Evolutionary conservation across 2,797 vertebrate species (phyloP).

Genomic region (Pseudotriccus pelzelni): DNA sequence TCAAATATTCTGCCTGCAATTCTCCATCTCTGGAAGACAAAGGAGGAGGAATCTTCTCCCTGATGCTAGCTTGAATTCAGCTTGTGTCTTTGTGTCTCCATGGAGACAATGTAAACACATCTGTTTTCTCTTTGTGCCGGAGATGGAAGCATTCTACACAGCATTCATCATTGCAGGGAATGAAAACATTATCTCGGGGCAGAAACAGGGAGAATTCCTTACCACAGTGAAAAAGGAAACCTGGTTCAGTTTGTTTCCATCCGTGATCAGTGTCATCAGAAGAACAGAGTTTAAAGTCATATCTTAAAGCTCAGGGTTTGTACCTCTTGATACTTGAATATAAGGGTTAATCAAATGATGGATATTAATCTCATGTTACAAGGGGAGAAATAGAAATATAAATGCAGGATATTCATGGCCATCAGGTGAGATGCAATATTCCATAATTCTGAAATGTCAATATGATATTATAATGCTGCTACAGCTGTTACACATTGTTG

Average conservation of each 20-base stretch:
- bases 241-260: not conserved
- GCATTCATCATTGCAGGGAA: conserved; percentile 23
- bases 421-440: not conserved
- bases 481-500: not conserved
- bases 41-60: conserved; percentile 7
- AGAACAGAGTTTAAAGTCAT: not conserved
- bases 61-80: conserved; percentile 13
- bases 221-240: not conserved
- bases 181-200: conserved; percentile 12
- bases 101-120: conserved; percentile 74
- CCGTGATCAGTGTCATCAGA: not conserved
- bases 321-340: not conserved
- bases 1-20: conserved; percentile 13
- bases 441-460: not conserved
- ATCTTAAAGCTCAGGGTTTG: not conserved
- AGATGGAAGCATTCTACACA: conserved; percentile 55
- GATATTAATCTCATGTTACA: not conserved
- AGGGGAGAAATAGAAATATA: not conserved
- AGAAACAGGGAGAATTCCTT: conserved; percentile 1
- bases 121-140: conserved; percentile 71
- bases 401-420: not conserved
- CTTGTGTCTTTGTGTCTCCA: conserved; percentile 67
- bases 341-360: not conserved
- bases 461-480: not conserved
- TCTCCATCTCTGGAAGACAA: conserved; percentile 53